Evolutionary conservation across 2,797 vertebrate genomes (phyloP), one percentile per base, ranked within the genome.

Genomic region (Pseudotriccus pelzelni): DNA sequence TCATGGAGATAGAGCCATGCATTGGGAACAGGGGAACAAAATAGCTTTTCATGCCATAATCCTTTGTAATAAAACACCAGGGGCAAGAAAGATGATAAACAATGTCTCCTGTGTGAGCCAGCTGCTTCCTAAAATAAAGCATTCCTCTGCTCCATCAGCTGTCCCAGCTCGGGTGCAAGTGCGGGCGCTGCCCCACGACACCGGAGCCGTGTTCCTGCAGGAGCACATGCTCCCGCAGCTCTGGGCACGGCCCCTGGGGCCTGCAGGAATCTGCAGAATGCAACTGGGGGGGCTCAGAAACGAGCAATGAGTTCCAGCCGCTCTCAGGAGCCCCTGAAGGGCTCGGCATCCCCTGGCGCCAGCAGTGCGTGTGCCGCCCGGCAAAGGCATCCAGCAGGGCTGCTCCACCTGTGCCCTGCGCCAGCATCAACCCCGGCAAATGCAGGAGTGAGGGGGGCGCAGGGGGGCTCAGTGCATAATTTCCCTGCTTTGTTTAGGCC

Each of bases 1-100:
- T 80, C 89, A 41, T 1, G 1, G 41, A 58, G 63, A 21, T 28
- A 39, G 62, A 75, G 32, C 50, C 50, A 39, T 8, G 21, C 47
- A 4, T 1, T 20, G 17, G n/a, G 17, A 92, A 47, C 44, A 62
- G 20, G 17, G 68, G 53, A 95, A 96, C 94, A 95, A 90, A 89
- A 95, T 88, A 60, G 43, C 94, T 97, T 94, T 94, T 97, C 85
- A 94, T 88, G 80, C 73, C 67, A 75, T 94, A 96, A 94, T 93
- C 94, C 83, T 91, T 93, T 90, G 90, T 91, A 94, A 94, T 85
- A 86, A 95, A 90, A 94, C 83, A 90, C 86, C 32, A 63, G 73
- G 39, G 67, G 47, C 84, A 67, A 64, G 49, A 68, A 81, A 67
- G 77, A 79, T 4, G 41, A 52, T 69, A 52, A 93, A 95, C 93